These are phyloP conservation scores for Diarsia dahlii DNA, from an alignment of 2,888 invertebrate genomes.

Conservation along the genomic window DNA sequence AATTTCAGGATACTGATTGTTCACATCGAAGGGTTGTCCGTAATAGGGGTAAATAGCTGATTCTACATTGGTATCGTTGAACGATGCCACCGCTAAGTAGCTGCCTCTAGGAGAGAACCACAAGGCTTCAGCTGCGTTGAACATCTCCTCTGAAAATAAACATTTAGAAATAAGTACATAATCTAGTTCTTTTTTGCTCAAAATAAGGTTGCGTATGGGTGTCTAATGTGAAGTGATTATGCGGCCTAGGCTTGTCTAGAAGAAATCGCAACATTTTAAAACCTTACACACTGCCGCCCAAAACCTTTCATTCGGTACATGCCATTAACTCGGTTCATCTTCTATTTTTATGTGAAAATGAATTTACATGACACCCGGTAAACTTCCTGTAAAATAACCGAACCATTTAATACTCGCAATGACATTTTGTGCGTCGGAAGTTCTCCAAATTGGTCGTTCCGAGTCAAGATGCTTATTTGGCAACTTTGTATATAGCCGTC, in stretches of 20 bases:
- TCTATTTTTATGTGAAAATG: no score
- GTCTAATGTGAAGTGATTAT: no score
- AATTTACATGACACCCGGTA: no score
- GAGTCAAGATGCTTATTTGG: not conserved
- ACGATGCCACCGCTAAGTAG: slow-evolving; percentile 93
- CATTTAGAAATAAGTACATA: not conserved
- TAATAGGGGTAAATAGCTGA: slow-evolving; percentile 92
- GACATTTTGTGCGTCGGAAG: not conserved
- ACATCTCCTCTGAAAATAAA: slow-evolving; percentile 93
- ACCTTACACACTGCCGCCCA: not conserved
- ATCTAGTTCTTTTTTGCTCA: no score
- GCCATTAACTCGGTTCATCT: no score
- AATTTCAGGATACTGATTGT: slow-evolving; percentile 93
- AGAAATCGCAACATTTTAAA: no score
- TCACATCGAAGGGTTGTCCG: slow-evolving; percentile 90
- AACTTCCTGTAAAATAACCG: not conserved
- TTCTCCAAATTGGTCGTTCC: not conserved
- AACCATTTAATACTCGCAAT: not conserved
- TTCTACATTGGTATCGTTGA: slow-evolving; percentile 93
- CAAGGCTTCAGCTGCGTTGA: slow-evolving; percentile 93
- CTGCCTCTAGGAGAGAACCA: slow-evolving; percentile 95
- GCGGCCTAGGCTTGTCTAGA: no score
- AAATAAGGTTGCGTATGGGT: no score
- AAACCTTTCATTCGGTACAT: no score
- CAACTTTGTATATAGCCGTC: not conserved